A percentile compares a stretch with the other conserved stretches of the same genome.
Conservation (phyloP, 2,888 invertebrate genomes). For the Osedax frankpressi region DNA sequence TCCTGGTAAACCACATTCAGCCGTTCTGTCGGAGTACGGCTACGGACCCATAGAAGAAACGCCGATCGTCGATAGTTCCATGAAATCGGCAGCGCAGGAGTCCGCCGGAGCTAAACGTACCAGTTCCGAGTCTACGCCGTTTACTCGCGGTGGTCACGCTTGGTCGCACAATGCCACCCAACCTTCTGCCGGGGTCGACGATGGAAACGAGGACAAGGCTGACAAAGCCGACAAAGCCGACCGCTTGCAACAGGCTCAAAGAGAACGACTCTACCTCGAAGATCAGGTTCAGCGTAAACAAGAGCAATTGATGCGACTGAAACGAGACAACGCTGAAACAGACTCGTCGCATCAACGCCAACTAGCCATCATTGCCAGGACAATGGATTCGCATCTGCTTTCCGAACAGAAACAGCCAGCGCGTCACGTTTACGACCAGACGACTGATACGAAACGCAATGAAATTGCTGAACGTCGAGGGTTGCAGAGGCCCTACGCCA, state of each 20-base stretch:
- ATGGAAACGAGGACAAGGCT: neutral
- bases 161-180: no score
- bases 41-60: neutral
- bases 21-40: neutral
- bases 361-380: neutral
- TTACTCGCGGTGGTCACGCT: neutral
- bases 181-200: no score
- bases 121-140: neutral
- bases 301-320: neutral
- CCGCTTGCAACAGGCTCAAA: neutral
- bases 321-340: neutral
- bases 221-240: neutral
- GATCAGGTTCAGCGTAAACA: neutral
- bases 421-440: no score
- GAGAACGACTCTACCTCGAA: neutral
- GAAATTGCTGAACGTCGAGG: neutral
- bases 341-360: neutral
- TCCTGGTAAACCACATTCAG: neutral
- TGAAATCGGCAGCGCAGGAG: no score
- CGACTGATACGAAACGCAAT: neutral
- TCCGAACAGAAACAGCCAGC: no score
- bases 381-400: neutral
- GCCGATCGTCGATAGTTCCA: neutral
- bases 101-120: no score
- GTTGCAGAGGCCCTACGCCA: neutral